Conservation (phyloP, 2,888 invertebrate genomes). For the Meghimatium bilineatum region DNA sequence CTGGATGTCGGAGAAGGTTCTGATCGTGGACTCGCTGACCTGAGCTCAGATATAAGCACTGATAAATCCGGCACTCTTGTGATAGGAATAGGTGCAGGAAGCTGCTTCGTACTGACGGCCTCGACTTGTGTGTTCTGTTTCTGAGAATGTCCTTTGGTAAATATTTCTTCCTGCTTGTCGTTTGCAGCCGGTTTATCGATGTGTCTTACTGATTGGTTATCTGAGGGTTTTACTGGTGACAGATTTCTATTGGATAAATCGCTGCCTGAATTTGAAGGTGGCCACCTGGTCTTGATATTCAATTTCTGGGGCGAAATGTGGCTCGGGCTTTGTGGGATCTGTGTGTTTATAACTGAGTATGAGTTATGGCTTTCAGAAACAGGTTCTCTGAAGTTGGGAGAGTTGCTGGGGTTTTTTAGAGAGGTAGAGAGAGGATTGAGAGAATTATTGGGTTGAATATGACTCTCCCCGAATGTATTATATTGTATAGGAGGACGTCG, state of each 20-base stretch:
- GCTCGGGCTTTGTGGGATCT: neutral
- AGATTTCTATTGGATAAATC: neutral
- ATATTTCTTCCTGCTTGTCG: neutral
- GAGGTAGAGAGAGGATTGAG: constrained; percentile 40
- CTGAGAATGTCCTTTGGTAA: neutral
- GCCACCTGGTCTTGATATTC: constrained; percentile 41
- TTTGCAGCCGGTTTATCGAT: neutral
- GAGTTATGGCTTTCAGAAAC: neutral
- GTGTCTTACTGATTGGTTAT: neutral
- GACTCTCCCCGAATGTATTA: neutral
- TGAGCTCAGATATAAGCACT: constrained; percentile 42
- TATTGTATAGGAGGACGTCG: constrained; percentile 4
- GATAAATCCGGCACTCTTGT: constrained; percentile 31
- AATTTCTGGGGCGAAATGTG: constrained; percentile 15
- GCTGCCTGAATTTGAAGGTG: neutral
- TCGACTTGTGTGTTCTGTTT: neutral
- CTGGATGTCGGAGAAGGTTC: constrained; percentile 31
- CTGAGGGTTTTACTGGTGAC: neutral
- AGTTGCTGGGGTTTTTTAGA: neutral
- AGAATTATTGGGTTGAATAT: neutral
- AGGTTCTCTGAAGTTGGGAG: constrained; percentile 17
- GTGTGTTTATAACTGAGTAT: constrained; percentile 23
- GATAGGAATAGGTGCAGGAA: neutral
- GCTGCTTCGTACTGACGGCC: neutral
- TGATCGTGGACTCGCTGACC: constrained; percentile 30